phyloP scores from a whole-genome alignment of 2,113 vertebrate species.

The Forbesichthys agassizii region DNA sequence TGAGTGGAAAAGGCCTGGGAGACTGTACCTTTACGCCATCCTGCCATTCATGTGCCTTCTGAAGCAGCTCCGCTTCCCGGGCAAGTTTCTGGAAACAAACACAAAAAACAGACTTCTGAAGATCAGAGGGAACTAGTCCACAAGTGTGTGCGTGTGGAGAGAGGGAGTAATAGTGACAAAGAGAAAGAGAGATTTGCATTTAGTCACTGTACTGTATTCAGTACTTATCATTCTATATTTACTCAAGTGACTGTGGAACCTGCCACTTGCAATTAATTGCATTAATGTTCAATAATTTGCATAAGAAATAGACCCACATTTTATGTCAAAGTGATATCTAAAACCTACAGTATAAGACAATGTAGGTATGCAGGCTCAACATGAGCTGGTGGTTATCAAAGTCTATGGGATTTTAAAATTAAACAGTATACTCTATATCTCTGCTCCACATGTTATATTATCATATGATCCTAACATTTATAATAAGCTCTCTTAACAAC shows the following conservation, averaged over 20 bases:
- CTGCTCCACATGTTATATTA: neutral
- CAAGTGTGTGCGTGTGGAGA: conserved; percentile 18
- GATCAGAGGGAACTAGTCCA: conserved; percentile 43
- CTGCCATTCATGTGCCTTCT: conserved; percentile 92
- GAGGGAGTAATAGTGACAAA: neutral
- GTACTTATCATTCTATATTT: too few relatives aligned
- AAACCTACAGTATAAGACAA: neutral
- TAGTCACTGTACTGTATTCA: too few relatives aligned
- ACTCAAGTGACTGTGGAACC: too few relatives aligned
- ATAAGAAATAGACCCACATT: neutral
- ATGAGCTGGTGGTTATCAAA: too few relatives aligned
- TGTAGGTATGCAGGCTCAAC: too few relatives aligned
- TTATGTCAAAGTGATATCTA: neutral
- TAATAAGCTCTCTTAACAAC: conserved; percentile 9
- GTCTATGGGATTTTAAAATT: too few relatives aligned
- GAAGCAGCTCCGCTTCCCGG: conserved; percentile 89
- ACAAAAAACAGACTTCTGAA: conserved; percentile 48
- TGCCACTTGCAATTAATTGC: too few relatives aligned
- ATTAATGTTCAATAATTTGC: too few relatives aligned
- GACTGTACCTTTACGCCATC: conserved; percentile 92
- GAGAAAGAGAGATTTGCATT: neutral
- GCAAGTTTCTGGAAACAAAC: conserved; percentile 84
- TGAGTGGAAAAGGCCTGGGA: neutral
- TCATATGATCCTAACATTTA: conserved; percentile 6
- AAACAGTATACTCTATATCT: conserved; percentile 12